These are phyloP conservation scores for Paralichthys olivaceus DNA, from an alignment of 2,113 vertebrate genomes.

Conservation along the genomic window DNA sequence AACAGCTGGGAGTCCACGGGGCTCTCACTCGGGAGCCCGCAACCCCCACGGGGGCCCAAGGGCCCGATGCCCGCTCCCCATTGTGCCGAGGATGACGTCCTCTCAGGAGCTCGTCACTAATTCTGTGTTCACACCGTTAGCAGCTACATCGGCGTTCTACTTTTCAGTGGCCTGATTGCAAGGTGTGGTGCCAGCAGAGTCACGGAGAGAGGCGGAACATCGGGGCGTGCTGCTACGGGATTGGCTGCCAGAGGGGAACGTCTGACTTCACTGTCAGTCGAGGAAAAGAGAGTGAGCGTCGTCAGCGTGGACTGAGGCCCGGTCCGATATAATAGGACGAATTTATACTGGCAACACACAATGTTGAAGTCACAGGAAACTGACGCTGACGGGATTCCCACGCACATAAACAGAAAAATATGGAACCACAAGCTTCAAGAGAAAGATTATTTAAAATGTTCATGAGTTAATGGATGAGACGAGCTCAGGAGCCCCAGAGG, in stretches of 20 bases:
- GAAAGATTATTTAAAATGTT: background rate
- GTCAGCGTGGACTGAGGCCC: conserved; percentile 1
- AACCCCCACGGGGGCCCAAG: conserved; percentile 40
- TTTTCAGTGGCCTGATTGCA: conserved; percentile 57
- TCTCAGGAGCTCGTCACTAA: conserved; percentile 50
- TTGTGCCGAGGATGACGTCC: conserved; percentile 53
- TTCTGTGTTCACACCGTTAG: conserved; percentile 35
- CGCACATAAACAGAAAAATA: background rate
- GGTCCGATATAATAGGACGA: background rate
- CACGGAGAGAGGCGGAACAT: conserved; percentile 14
- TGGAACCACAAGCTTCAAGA: background rate
- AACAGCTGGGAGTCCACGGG: conserved; percentile 79
- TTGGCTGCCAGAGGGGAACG: conserved; percentile 24
- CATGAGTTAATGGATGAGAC: background rate
- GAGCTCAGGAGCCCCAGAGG: too few relatives aligned
- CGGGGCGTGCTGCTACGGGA: background rate
- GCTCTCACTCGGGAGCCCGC: conserved; percentile 49
- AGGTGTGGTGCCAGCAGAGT: conserved; percentile 48
- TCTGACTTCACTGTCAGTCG: conserved; percentile 7
- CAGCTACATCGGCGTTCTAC: conserved; percentile 33
- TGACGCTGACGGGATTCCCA: background rate
- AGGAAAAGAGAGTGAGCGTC: background rate
- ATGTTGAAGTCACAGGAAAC: background rate
- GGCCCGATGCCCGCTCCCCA: conserved; percentile 52
- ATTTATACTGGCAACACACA: background rate